These are phyloP conservation scores for Cheilosia soror DNA, from an alignment of 2,888 invertebrate species.

Conservation along the genomic window DNA sequence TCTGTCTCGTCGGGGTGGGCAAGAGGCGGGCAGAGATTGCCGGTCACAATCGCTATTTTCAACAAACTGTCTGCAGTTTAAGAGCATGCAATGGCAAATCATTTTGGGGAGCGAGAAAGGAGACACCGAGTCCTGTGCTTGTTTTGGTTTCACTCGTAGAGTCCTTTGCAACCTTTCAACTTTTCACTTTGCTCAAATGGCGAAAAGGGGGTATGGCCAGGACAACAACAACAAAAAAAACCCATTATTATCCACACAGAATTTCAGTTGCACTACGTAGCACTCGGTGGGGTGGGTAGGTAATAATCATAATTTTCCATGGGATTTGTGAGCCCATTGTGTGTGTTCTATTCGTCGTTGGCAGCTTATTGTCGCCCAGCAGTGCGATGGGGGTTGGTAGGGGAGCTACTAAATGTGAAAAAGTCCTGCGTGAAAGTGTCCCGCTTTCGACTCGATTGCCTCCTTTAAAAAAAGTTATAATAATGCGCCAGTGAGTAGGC, in stretches of 20 bases:
- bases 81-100: constrained; percentile 11
- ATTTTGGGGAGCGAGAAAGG: constrained; percentile 29
- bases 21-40: constrained; percentile 1
- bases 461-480: background rate
- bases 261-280: background rate
- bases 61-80: constrained; percentile 45
- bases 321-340: constrained; percentile 36
- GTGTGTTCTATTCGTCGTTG: background rate
- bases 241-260: constrained; percentile 20
- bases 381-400: background rate
- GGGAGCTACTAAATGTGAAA: background rate
- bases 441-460: constrained; percentile 12
- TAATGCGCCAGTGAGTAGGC: background rate
- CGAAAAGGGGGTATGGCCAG: background rate
- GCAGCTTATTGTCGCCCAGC: constrained; percentile 2
- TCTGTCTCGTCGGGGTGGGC: constrained; percentile 46
- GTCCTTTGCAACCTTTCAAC: constrained; percentile 57
- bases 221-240: background rate
- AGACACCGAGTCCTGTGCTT: constrained; percentile 53
- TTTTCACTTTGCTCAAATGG: constrained; percentile 49
- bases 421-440: constrained; percentile 23
- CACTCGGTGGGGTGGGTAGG: constrained; percentile 1
- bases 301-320: constrained; percentile 45
- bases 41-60: constrained; percentile 45
- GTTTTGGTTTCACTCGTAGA: constrained; percentile 43